Conservation (phyloP, 92 coral and sea anemone genomes). For the Phymanthus crucifer region DNA sequence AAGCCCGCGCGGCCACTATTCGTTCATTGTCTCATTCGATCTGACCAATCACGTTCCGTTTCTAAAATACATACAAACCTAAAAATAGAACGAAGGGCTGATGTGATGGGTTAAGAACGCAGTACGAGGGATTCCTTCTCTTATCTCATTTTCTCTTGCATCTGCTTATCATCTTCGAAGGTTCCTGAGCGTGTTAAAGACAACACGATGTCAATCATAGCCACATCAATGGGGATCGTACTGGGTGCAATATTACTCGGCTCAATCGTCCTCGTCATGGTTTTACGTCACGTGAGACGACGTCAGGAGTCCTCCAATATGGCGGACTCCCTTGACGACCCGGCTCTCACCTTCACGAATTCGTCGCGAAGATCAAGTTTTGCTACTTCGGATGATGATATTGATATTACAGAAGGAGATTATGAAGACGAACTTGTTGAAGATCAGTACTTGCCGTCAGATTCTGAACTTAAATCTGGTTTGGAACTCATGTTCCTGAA, state of each 20-base stretch:
- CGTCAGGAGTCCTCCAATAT: conserved; percentile 50
- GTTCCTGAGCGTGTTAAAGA: conserved; percentile 73
- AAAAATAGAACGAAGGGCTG: too few species aligned
- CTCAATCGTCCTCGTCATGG: conserved; percentile 55
- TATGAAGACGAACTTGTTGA: conserved; percentile 94
- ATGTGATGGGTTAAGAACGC: too few species aligned
- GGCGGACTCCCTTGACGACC: conserved; percentile 68
- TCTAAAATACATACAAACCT: too few species aligned
- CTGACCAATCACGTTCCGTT: too few species aligned
- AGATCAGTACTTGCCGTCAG: conserved; percentile 93
- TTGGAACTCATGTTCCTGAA: conserved; percentile 91
- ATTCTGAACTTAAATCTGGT: conserved; percentile 94
- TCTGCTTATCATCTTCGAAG: conserved; percentile 21
- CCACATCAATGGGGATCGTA: conserved; percentile 81
- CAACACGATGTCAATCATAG: conserved; percentile 71
- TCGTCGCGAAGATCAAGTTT: conserved; percentile 80
- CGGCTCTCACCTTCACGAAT: conserved; percentile 58
- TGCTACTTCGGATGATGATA: conserved; percentile 79
- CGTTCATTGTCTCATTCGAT: too few species aligned
- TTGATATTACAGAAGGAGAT: conserved; percentile 84
- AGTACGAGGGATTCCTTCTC: too few species aligned
- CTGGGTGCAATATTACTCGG: conserved; percentile 78
- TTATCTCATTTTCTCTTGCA: neutral
- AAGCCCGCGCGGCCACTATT: too few species aligned
- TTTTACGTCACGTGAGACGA: conserved; percentile 55